A percentile compares a stretch with the other conserved stretches of the same genome.
phyloP scores from a whole-genome alignment of 1,140 invertebrate genomes.

The Littorina saxatilis region DNA sequence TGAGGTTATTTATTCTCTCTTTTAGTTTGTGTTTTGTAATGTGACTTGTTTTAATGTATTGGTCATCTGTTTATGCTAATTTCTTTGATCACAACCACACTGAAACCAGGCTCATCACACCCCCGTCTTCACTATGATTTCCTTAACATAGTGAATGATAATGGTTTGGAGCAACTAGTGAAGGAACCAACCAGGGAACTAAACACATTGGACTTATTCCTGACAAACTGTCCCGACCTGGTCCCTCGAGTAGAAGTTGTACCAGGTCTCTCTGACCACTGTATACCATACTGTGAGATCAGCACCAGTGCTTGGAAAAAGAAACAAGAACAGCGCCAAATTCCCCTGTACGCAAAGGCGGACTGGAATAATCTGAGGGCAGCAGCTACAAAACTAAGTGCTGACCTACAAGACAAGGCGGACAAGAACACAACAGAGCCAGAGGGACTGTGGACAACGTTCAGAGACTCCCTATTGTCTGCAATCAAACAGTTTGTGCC shows the following conservation, averaged over 20 bases:
- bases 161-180: conserved; percentile 1
- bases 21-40: too few relatives aligned
- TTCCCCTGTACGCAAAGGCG: conserved; percentile 41
- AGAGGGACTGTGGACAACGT: neutral
- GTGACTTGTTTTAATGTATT: too few relatives aligned
- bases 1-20: too few relatives aligned
- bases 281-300: neutral
- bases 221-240: neutral
- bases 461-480: neutral
- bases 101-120: neutral
- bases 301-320: neutral
- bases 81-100: neutral
- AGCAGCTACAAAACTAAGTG: conserved; percentile 8
- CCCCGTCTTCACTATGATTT: neutral
- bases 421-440: neutral
- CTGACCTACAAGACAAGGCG: neutral
- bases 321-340: neutral
- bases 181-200: neutral
- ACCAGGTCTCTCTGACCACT: neutral
- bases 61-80: too few relatives aligned
- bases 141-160: neutral
- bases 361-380: conserved; percentile 33
- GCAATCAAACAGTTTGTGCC: conserved; percentile 14
- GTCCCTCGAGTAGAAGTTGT: conserved; percentile 3
- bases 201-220: neutral